A percentile compares a stretch with the other conserved stretches of the same genome.
Evolutionary conservation across 2,113 vertebrate species (phyloP).

Genomic region (Maccullochella peelii): DNA sequence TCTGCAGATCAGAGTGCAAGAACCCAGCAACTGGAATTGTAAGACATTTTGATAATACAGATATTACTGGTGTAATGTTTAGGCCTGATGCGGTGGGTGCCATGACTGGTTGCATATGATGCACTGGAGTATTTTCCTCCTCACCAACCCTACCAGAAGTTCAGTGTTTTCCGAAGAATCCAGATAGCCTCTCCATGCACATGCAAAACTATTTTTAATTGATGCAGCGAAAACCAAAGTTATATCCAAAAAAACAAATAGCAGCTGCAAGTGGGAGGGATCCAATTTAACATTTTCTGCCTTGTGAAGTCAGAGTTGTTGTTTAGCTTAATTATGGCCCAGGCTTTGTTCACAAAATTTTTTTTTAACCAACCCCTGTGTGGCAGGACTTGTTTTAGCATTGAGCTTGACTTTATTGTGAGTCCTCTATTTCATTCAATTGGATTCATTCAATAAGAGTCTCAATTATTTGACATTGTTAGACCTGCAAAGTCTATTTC

Average conservation of each 20-base stretch:
- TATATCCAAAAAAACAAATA: background rate
- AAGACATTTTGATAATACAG: slow-evolving; percentile 9
- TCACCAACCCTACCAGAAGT: background rate
- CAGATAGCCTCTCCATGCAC: background rate
- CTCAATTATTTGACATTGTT: background rate
- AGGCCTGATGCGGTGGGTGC: background rate
- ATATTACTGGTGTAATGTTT: background rate
- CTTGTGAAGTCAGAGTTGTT: slow-evolving; percentile 10
- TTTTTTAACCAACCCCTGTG: background rate
- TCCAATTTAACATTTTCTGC: background rate
- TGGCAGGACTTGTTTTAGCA: too few species aligned
- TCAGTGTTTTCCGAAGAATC: background rate
- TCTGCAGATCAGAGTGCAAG: slow-evolving; percentile 61
- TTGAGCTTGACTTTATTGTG: background rate
- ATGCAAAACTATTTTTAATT: slow-evolving; percentile 1
- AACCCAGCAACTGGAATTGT: background rate
- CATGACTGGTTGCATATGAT: background rate
- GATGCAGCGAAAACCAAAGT: background rate
- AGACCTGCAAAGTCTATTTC: background rate
- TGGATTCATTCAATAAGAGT: background rate
- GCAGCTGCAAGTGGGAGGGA: slow-evolving; percentile 23
- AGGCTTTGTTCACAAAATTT: slow-evolving; percentile 6
- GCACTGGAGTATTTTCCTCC: background rate
- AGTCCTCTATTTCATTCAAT: background rate
- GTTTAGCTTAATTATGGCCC: slow-evolving; percentile 6